Evolutionary conservation across 1,140 invertebrate species (phyloP).

Genomic region (Panulirus ornatus): DNA sequence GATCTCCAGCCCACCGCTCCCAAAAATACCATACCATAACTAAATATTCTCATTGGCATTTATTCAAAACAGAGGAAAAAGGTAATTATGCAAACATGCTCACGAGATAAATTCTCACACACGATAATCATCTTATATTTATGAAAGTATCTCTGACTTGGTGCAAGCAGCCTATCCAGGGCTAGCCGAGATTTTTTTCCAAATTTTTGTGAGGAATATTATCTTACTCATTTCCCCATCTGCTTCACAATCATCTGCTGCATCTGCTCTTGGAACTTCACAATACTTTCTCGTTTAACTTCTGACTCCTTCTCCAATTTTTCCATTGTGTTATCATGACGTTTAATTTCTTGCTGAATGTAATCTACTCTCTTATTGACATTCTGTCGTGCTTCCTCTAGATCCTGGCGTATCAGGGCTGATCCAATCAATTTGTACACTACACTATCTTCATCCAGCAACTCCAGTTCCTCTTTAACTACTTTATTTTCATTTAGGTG

Average conservation of each 20-base stretch:
- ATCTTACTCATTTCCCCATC: slow-evolving; percentile 30
- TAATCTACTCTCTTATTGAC: slow-evolving; percentile 97
- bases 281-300: slow-evolving; percentile 84
- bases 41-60: too few relatives aligned
- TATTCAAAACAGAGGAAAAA: too few relatives aligned
- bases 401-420: slow-evolving; percentile 94
- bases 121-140: too few relatives aligned
- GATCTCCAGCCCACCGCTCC: too few relatives aligned
- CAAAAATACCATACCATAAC: too few relatives aligned
- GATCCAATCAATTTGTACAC: slow-evolving; percentile 98
- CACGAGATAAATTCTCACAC: too few relatives aligned
- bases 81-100: too few relatives aligned
- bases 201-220: too few relatives aligned
- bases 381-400: slow-evolving; percentile 94
- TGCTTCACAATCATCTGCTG: slow-evolving; percentile 78
- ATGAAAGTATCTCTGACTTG: too few relatives aligned
- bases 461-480: slow-evolving; percentile 92
- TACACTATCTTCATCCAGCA: slow-evolving; percentile 89
- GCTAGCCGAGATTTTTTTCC: too few relatives aligned
- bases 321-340: slow-evolving; percentile 86
- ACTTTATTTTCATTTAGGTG: slow-evolving; percentile 95
- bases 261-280: slow-evolving; percentile 89
- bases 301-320: slow-evolving; percentile 91
- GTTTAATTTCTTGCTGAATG: slow-evolving; percentile 94
- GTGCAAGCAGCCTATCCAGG: too few relatives aligned